These are phyloP conservation scores for Poeciliopsis occidentalis DNA, from an alignment of 2,113 vertebrate species.

Conservation along the genomic window DNA sequence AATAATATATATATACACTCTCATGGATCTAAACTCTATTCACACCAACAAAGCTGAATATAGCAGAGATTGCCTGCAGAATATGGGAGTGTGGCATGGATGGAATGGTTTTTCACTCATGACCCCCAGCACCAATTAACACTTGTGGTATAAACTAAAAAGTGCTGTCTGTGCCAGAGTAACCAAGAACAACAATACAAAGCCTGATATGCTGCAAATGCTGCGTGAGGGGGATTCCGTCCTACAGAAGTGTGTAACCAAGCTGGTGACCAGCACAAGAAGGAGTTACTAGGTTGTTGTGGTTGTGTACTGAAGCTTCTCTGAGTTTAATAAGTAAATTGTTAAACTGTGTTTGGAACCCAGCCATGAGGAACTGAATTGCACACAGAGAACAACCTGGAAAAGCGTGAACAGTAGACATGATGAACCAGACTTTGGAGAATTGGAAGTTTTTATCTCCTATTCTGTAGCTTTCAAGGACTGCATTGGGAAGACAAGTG, in stretches of 20 bases:
- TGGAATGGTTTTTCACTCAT: not conserved
- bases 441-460: too few species aligned
- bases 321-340: too few species aligned
- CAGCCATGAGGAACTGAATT: too few species aligned
- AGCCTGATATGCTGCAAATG: not conserved
- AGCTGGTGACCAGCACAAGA: not conserved
- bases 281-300: not conserved
- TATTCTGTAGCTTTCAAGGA: too few species aligned
- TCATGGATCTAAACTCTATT: not conserved
- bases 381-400: too few species aligned
- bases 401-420: too few species aligned
- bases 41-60: not conserved
- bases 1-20: not conserved
- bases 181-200: not conserved
- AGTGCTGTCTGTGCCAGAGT: not conserved
- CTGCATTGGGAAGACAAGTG: too few species aligned
- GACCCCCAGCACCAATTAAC: not conserved
- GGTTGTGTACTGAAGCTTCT: not conserved
- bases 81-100: not conserved
- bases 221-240: not conserved
- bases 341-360: too few species aligned
- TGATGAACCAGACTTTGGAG: too few species aligned
- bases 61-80: not conserved
- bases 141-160: not conserved
- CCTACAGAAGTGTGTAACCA: not conserved